Evolutionary conservation across 1,140 invertebrate species (phyloP).

Genomic region (Diploscapter pachys): DNA sequence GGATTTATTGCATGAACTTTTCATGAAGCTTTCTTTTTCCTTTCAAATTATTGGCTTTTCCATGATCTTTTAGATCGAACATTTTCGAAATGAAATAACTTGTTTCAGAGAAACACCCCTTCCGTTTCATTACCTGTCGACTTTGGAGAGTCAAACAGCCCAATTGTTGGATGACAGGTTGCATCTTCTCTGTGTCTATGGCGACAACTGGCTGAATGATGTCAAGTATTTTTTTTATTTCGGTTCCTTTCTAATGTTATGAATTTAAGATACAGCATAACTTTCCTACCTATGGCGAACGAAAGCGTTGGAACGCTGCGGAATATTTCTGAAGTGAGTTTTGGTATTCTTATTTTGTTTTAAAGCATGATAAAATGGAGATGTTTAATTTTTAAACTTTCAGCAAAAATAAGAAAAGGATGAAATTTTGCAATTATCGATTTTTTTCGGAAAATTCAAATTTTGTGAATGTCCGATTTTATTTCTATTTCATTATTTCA

Average conservation of each 20-base stretch:
- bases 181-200: slow-evolving; percentile 57
- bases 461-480: no score
- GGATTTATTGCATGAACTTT: no score
- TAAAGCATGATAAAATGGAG: slow-evolving; percentile 26
- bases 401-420: slow-evolving; percentile 23
- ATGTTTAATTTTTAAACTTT: slow-evolving; percentile 34
- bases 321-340: slow-evolving; percentile 6
- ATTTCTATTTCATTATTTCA: neutral
- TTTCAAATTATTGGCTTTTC: neutral
- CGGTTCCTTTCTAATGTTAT: slow-evolving; percentile 26
- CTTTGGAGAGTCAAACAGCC: slow-evolving; percentile 48
- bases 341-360: slow-evolving; percentile 34
- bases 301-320: neutral
- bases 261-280: slow-evolving; percentile 38
- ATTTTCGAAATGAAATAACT: neutral
- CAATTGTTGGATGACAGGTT: slow-evolving; percentile 45
- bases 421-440: neutral
- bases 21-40: neutral
- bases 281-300: slow-evolving; percentile 36
- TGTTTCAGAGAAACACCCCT: slow-evolving; percentile 31
- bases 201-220: slow-evolving; percentile 50
- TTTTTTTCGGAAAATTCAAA: slow-evolving; percentile 21
- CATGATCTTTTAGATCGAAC: neutral
- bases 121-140: slow-evolving; percentile 54
- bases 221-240: slow-evolving; percentile 47